Evolutionary conservation across 2,888 invertebrate species (phyloP), one percentile per base, ranked within the genome.

Genomic region (Metellina segmentata): DNA sequence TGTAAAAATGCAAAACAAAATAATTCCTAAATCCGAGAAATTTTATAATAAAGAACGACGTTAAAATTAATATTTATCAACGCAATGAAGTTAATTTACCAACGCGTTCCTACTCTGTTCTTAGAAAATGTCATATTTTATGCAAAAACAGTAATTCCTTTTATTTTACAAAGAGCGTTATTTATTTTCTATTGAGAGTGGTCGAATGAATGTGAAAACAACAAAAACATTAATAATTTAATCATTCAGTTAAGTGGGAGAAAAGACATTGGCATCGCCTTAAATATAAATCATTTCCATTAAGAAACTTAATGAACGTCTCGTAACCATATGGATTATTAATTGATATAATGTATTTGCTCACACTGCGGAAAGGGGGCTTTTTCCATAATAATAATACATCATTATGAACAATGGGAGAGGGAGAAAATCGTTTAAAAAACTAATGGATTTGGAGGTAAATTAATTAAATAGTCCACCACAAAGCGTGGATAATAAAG

Each of bases 361-460:
- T n/a, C 77, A 69, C 48, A 69, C 77, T n/a, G 69, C 16, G 81
- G 71, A 70, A 82, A 81, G 71, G 51, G 19, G 77, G 61, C 74
- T 78, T 85, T 83, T 86, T 87, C 87, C 72, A 79, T 87, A 87
- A 87, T 87, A 61, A 87, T 81, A 78, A 87, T 81, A 34, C 87
- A 51, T 72, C 52, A 52, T 87, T 53, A 72, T 81, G 79, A 87
- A 77, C 77, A 86, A 86, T 69, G 85, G 79, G 72, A 69, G 19
- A 88, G n/a, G 52, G 11, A 34, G 71, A 75, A 88, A 81, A 88
- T 69, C 88, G 81, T 81, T 88, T 88, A 75, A 81, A 61, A 81
- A 81, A 81, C 51, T 88, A 88, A 88, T 88, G 81, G 75, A 72
- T 77, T 88, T 52, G 51, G 81, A 88, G 81, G 81, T 81, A 88